Conservation (phyloP, 1,140 invertebrate species). For the Wiebesia pumilae region DNA sequence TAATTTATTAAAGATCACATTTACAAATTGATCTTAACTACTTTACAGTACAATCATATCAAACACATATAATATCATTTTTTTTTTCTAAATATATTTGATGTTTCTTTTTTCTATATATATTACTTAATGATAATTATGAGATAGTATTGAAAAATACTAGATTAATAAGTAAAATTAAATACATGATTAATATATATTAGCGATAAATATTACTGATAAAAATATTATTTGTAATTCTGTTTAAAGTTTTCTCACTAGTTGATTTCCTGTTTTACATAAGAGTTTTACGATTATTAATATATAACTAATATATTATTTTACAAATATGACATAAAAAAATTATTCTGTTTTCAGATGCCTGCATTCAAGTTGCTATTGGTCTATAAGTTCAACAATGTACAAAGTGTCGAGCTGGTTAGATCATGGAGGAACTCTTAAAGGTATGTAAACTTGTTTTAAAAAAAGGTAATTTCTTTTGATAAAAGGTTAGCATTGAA, state of each 20-base stretch:
- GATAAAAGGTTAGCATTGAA: neutral
- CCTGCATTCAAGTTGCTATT: conserved; percentile 1
- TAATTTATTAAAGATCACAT: neutral
- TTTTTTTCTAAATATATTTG: neutral
- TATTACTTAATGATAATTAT: neutral
- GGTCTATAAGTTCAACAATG: conserved; percentile 31
- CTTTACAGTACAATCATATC: neutral
- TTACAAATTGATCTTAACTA: neutral
- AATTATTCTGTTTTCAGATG: conserved; percentile 34
- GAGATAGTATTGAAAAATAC: neutral
- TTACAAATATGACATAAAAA: neutral
- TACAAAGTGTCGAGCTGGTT: conserved; percentile 1
- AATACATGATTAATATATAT: neutral
- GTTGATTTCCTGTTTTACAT: neutral
- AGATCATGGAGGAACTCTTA: conserved; percentile 43
- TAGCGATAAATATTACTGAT: neutral
- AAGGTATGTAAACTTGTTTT: conserved; percentile 41
- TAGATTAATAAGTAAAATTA: neutral
- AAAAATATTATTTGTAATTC: neutral
- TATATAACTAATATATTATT: neutral
- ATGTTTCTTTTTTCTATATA: neutral
- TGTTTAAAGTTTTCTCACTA: neutral
- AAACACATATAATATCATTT: neutral
- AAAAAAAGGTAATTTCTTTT: neutral
- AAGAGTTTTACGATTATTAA: neutral